Base-by-base conservation (phyloP, 2,888 invertebrate species). In the Lypha dubia region DNA sequence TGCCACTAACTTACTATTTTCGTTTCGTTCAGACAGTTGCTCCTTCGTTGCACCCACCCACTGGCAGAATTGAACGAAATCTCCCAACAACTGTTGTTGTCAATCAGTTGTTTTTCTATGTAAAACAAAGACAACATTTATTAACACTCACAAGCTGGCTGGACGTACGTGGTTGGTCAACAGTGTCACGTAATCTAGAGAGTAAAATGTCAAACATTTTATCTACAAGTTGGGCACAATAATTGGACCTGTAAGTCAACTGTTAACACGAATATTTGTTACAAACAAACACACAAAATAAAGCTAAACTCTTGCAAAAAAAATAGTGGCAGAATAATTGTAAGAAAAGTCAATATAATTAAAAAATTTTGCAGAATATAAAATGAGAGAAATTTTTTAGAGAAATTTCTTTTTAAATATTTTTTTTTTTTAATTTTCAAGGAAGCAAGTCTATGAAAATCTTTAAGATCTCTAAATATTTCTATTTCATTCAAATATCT, bases 221-320 rank as follows among this genome's bases (percentile, higher is more conserved):
- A 71, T 71, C 11, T 83, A 51, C 67, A 75, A 44, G 71, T 46
- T 56, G 73, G 22, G 17, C 38, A 76, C 56, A 63, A 49, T 81
- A 81, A 84, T 73, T 80, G 84, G 73, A 76, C 80, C 46, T 84
- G 80, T 62, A 73, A 76, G 62, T 80, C 67, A 76, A 80, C 41
- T 73, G 84, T 71, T 38, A 80, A 80, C 22, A 22, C 20, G 53
- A 73, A 17, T 35, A 24, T 76, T 67, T 35, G n/a, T 17, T 63
- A 11, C n/a, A 7, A 24, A 28, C 24, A 44, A 63, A 63, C 24
- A n/a, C n/a, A n/a, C n/a, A n/a, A 63, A 24, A 22, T 38, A 46
- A 56, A 60, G 8, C n/a, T n/a, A n/a, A 22, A 58, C 1, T 17
- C n/a, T 20, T 13, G 8, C 24, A 46, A 28, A 35, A 28, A 1